Evolutionary conservation across 2,888 invertebrate genomes (phyloP), one percentile per base, ranked within the genome.

Genomic region (Philaethria dido): DNA sequence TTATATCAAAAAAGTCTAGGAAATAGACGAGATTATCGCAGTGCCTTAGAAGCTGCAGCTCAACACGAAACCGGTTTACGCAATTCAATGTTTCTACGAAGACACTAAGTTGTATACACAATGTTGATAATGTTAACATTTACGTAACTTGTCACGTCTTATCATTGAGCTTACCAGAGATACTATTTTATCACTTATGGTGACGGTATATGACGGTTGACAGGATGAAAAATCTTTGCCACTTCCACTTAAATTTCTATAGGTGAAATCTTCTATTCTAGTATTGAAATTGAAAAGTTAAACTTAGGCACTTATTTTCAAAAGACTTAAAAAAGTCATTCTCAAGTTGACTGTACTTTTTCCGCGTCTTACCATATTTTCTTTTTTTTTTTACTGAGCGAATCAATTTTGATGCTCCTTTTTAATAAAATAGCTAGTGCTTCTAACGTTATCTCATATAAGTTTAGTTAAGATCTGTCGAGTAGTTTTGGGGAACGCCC

Each of bases 41-140:
- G 39, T 64, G 44, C 45, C 47, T 47, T 33, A 62, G 61, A 16
- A 65, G 57, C 61, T 59, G 33, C 33, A 57, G 69, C 69, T 69
- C 66, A 67, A 54, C 29, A 29, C 16, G 54, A 48, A 62, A 72
- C 70, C 70, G 69, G 72, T 72, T 72, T 66, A 44, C 68, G 72
- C 67, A 75, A 74, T 60, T 61, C 66, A 50, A 68, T 63, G 63
- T 69, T 71, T 71, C 72, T 68, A 69, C 66, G 68, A 66, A 73
- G 64, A 68, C 61, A 62, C 61, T 62, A 70, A 67, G 66, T 64
- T 69, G 68, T 52, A 66, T 69, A 69, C 69, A 68, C 69, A 72
- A 72, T 50, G 55, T 39, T 70, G 75, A 73, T 75, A 75, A 71
- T 66, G 62, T 42, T 55, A 55, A 11, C 50, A 18, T 13, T 65